Base-by-base conservation (phyloP, 2,797 vertebrate species). In the Crocidura indochinensis region DNA sequence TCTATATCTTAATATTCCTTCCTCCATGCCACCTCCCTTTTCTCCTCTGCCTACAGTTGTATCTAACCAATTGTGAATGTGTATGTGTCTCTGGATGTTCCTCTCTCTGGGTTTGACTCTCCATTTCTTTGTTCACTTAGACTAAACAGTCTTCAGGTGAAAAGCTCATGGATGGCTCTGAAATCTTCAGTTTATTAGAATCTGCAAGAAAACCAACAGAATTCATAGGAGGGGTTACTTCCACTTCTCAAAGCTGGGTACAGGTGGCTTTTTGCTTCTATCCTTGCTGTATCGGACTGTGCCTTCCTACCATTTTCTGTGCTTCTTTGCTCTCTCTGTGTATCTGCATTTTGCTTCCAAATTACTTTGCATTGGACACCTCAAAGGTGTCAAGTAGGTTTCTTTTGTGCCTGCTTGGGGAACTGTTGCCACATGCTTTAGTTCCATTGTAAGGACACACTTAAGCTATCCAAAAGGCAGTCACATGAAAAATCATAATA, bases 121-220 rank as follows among this genome's bases (percentile, higher is more conserved):
- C 51, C 95, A 84, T 98, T 97, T 98, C 97, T 98, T 94, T 98
- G 96, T 98, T 95, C 96, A n/a, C 97, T 98, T 98, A 99, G 99
- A 99, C 98, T 92, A 99, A 99, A 93, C 98, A 99, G 51, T 97
- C 98, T 96, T 98, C 98, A 96, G 96, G 97, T 97, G 98, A 99
- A 98, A 99, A 99, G 98, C 98, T 98, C 96, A 89, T 99, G 97
- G 98, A 97, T 93, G 97, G 97, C 94, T 98, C 98, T 94, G 98
- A 98, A 96, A 98, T 98, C 97, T 98, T 98, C 86, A 99, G 98
- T 98, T 98, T 97, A 44, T 96, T 98, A 98, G 96, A 98, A 75
- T 97, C 98, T 15, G 97, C 97, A 93, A 99, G 99, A 96, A 98
- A 97, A 96, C 98, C 97, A 64, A 98, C 98, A 97, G 98, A 97